phyloP scores from a whole-genome alignment of 1,140 invertebrate genomes.

The Drosophila nannoptera region DNA sequence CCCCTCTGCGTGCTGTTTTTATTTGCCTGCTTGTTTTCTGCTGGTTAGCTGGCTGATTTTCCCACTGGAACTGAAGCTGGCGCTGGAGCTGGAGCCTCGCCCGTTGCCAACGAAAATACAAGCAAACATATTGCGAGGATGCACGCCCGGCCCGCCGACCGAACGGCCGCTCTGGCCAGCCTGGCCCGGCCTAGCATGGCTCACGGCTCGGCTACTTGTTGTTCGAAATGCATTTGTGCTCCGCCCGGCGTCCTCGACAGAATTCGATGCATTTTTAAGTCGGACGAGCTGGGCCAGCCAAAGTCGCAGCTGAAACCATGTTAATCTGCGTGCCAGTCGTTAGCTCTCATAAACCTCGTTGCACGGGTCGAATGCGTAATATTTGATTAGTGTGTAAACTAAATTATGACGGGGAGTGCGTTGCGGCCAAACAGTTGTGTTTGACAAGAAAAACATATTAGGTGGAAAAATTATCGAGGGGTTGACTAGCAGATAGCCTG shows the following conservation, averaged over 20 bases:
- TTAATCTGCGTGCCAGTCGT: background rate
- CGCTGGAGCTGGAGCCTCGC: slow-evolving; percentile 31
- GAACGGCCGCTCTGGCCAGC: background rate
- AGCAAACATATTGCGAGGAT: slow-evolving; percentile 53
- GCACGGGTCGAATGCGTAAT: slow-evolving; percentile 16
- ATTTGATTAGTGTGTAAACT: background rate
- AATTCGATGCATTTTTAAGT: slow-evolving; percentile 48
- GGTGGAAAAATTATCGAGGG: background rate
- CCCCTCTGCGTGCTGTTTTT: slow-evolving; percentile 52
- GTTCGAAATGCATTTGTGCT: slow-evolving; percentile 64
- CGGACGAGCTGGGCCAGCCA: background rate
- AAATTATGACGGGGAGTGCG: background rate
- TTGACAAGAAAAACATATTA: background rate
- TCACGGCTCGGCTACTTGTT: slow-evolving; percentile 43
- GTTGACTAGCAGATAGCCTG: background rate
- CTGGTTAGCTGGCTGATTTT: slow-evolving; percentile 74
- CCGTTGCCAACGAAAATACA: slow-evolving; percentile 66
- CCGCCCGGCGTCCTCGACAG: slow-evolving; percentile 8
- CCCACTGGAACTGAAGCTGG: slow-evolving; percentile 32
- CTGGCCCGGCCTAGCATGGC: background rate
- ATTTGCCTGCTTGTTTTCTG: slow-evolving; percentile 75
- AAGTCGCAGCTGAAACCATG: background rate
- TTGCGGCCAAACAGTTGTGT: background rate
- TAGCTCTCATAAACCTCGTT: no score
- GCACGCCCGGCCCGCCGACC: slow-evolving; percentile 4